Evolutionary conservation across 1,140 invertebrate species (phyloP).

Genomic region (Tetranychus urticae): DNA sequence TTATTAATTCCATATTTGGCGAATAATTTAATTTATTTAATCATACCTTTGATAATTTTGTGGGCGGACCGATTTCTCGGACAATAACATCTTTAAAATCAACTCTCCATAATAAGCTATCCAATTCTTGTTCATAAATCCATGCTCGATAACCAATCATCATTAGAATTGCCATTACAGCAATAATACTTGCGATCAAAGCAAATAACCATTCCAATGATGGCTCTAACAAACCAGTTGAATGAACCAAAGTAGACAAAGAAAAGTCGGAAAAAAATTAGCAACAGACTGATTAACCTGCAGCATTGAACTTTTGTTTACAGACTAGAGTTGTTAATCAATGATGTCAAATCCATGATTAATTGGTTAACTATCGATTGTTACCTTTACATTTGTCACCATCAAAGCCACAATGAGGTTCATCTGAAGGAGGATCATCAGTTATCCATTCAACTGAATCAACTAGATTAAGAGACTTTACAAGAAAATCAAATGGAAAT

Average conservation of each 20-base stretch:
- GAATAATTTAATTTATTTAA: not conserved
- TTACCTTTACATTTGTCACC: slow-evolving; percentile 46
- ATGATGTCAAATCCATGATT: not conserved
- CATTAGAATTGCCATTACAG: not conserved
- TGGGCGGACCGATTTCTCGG: slow-evolving; percentile 9
- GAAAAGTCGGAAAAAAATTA: too few species aligned
- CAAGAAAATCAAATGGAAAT: slow-evolving; percentile 5
- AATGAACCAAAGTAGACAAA: too few species aligned
- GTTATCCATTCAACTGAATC: slow-evolving; percentile 50
- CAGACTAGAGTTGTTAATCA: not conserved
- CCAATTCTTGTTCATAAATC: slow-evolving; percentile 80
- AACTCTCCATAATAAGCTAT: slow-evolving; percentile 81
- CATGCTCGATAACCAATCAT: slow-evolving; percentile 40
- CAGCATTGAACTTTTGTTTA: too few species aligned
- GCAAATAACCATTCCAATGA: not conserved
- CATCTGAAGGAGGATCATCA: slow-evolving; percentile 46
- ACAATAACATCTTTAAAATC: slow-evolving; percentile 62
- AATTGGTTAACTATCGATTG: not conserved
- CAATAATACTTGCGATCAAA: not conserved
- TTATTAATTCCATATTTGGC: not conserved
- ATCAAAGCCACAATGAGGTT: slow-evolving; percentile 74
- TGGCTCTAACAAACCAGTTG: not conserved
- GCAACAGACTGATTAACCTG: too few species aligned
- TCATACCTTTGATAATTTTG: slow-evolving; percentile 5
- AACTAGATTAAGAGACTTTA: slow-evolving; percentile 39